Percentiles rank a stretch among this genome's conserved stretches.
phyloP scores from a whole-genome alignment of 2,888 invertebrate genomes.

The Drosophila crucigera region DNA sequence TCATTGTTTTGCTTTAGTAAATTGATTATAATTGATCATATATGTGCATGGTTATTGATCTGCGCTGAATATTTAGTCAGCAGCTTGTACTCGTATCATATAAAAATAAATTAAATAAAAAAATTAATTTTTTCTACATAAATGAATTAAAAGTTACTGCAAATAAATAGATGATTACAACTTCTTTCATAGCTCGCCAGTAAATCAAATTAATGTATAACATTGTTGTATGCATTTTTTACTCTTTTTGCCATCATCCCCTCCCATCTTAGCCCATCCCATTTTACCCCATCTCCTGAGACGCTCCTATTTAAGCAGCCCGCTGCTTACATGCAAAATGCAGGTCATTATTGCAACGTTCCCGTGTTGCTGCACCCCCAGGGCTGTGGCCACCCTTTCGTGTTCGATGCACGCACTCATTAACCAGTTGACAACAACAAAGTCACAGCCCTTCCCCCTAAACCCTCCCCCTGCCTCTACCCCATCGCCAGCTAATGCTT shows the following conservation, averaged over 20 bases:
- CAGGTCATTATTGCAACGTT: slow-evolving; percentile 74
- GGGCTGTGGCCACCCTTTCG: slow-evolving; percentile 18
- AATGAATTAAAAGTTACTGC: neutral
- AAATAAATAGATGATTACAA: neutral
- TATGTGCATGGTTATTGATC: neutral
- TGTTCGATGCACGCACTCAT: slow-evolving; percentile 53
- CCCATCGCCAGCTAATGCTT: neutral
- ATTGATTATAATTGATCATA: neutral
- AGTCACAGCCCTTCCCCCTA: slow-evolving; percentile 8
- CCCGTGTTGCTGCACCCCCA: slow-evolving; percentile 6
- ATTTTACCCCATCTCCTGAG: neutral
- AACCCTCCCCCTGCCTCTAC: neutral
- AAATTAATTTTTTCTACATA: neutral
- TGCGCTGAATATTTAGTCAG: neutral
- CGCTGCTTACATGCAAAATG: slow-evolving; percentile 61
- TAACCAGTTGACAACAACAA: slow-evolving; percentile 52
- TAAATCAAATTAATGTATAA: neutral
- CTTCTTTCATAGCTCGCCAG: neutral
- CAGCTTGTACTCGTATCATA: neutral
- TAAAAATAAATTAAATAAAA: neutral
- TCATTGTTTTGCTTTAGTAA: neutral
- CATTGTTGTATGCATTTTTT: neutral
- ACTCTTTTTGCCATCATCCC: neutral
- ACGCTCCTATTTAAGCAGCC: slow-evolving; percentile 11
- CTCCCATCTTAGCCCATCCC: neutral